These are phyloP conservation scores for Rissa tridactyla DNA, from an alignment of 2,113 vertebrate genomes.

Conservation along the genomic window DNA sequence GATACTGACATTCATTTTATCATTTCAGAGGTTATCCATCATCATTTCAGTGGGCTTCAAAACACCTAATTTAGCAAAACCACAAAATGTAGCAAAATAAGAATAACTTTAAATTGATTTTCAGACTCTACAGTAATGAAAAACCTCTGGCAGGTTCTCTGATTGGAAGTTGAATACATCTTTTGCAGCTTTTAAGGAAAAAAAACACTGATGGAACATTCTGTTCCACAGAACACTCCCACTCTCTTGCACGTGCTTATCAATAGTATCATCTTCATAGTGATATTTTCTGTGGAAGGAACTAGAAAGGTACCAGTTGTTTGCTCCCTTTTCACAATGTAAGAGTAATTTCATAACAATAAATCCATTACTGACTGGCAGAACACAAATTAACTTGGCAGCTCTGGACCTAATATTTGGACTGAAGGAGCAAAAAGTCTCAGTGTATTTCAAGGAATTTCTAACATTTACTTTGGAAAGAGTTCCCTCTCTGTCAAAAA, in stretches of 20 bases:
- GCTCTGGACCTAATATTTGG: neutral
- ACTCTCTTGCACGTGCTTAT: neutral
- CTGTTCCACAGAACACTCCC: slow-evolving; percentile 12
- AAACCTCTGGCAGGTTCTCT: neutral
- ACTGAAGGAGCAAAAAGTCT: neutral
- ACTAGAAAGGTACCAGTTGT: neutral
- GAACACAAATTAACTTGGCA: slow-evolving; percentile 6
- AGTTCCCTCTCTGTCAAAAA: neutral
- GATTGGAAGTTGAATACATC: neutral
- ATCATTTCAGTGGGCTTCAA: neutral
- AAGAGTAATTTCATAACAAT: neutral
- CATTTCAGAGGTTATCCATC: neutral
- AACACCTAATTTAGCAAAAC: neutral
- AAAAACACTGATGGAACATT: neutral
- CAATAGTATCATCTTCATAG: neutral
- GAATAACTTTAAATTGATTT: neutral
- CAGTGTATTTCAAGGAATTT: neutral
- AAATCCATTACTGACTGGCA: neutral
- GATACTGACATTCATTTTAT: neutral
- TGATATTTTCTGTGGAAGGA: neutral
- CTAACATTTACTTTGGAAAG: neutral
- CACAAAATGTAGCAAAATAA: neutral
- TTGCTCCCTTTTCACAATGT: neutral
- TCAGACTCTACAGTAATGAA: neutral
- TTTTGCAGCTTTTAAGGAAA: neutral